These are phyloP conservation scores for Cryptus viduatorius DNA, from an alignment of 2,888 invertebrate species.

Conservation along the genomic window DNA sequence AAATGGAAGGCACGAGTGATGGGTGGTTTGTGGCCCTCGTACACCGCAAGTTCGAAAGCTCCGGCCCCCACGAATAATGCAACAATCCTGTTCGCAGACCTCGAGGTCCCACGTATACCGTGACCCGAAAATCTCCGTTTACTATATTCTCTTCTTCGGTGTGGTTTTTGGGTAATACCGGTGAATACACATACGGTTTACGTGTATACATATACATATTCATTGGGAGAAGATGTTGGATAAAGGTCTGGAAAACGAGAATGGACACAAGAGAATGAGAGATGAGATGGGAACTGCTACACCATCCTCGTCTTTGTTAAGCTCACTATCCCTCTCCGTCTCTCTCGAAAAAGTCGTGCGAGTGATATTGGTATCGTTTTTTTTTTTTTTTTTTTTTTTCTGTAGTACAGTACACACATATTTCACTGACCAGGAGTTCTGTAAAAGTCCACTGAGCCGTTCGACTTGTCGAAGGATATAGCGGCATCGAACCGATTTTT, in stretches of 20 bases:
- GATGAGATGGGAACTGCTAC: conserved; percentile 17
- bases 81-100: conserved; percentile 81
- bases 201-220: not conserved
- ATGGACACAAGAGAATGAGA: conserved; percentile 9
- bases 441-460: conserved; percentile 55
- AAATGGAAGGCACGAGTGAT: conserved; percentile 44
- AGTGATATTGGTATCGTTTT: conserved; percentile 21
- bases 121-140: conserved; percentile 55
- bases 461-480: conserved; percentile 17
- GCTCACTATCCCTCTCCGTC: not conserved
- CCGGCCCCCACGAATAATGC: conserved; percentile 81
- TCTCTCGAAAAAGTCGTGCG: conserved; percentile 19
- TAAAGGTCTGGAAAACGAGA: conserved; percentile 49
- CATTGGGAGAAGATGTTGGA: conserved; percentile 37
- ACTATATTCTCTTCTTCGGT: conserved; percentile 32
- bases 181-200: conserved; percentile 1
- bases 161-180: conserved; percentile 59
- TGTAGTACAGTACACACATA: conserved; percentile 21
- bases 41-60: conserved; percentile 82
- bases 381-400: conserved; percentile 23
- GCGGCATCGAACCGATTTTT: conserved; percentile 52
- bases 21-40: conserved; percentile 59
- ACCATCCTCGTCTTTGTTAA: conserved; percentile 26
- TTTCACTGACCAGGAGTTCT: conserved; percentile 47
- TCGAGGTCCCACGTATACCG: conserved; percentile 72